Percentiles rank a stretch among this genome's conserved stretches.
Evolutionary conservation across 1,140 invertebrate species (phyloP).

Genomic region (Trachelipus rathkii): DNA sequence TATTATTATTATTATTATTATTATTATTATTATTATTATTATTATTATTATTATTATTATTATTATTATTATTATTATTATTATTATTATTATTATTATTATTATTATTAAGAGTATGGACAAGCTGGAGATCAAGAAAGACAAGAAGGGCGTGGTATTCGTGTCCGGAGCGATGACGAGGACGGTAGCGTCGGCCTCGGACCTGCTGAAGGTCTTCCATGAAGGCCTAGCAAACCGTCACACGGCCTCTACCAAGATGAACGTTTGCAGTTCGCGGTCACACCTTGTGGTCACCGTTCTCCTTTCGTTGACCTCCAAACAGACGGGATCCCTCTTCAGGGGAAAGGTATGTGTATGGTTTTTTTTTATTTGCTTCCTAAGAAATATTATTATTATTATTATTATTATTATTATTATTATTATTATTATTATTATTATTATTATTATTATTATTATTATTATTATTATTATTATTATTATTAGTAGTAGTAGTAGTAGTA

Average conservation of each 20-base stretch:
- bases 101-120: constrained; percentile 45
- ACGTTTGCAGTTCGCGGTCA: constrained; percentile 57
- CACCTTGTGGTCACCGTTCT: constrained; percentile 56
- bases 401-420: too few species aligned
- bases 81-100: too few species aligned
- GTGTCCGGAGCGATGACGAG: constrained; percentile 52
- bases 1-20: too few species aligned
- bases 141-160: constrained; percentile 55
- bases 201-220: constrained; percentile 52
- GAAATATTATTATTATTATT: too few species aligned
- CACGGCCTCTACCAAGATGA: constrained; percentile 56
- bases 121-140: constrained; percentile 55
- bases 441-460: too few species aligned
- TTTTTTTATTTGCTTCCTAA: too few species aligned
- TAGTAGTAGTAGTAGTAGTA: too few species aligned
- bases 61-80: too few species aligned
- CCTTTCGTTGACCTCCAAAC: constrained; percentile 52
- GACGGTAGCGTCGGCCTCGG: constrained; percentile 49
- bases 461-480: too few species aligned
- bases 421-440: too few species aligned
- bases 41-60: too few species aligned
- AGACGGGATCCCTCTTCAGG: constrained; percentile 53
- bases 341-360: constrained; percentile 51
- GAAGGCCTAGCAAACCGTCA: constrained; percentile 53
- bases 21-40: too few species aligned